A percentile compares a stretch with the other conserved stretches of the same genome.
Conservation (phyloP, 1,140 invertebrate species). For the Amyelois transitella region DNA sequence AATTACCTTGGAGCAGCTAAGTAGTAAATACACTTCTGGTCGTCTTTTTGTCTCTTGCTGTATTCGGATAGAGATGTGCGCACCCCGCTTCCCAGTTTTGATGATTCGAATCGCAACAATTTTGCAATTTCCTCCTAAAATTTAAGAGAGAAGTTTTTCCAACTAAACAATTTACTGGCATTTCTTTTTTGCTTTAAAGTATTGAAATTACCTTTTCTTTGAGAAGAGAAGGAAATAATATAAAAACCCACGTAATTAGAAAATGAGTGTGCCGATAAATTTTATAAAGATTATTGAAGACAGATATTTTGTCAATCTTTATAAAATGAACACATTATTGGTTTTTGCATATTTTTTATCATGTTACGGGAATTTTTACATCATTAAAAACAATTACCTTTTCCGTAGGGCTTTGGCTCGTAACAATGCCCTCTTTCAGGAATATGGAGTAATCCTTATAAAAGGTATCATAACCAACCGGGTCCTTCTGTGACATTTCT, state of each 20-base stretch:
- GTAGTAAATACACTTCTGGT: constrained; percentile 94
- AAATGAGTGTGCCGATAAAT: too few relatives aligned
- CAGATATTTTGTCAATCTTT: background rate
- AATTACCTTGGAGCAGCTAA: constrained; percentile 91
- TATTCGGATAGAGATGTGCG: constrained; percentile 92
- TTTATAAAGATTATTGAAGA: too few relatives aligned
- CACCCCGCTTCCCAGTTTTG: constrained; percentile 81
- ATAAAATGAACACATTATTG: too few relatives aligned
- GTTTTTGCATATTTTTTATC: too few relatives aligned
- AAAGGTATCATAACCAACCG: constrained; percentile 88
- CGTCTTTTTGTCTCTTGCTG: constrained; percentile 82
- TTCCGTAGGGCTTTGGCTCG: constrained; percentile 83
- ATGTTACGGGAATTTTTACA: background rate
- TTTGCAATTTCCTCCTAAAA: constrained; percentile 93
- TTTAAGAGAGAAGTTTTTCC: too few relatives aligned
- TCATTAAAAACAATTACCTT: constrained; percentile 77
- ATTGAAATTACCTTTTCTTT: too few relatives aligned
- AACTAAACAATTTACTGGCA: too few relatives aligned
- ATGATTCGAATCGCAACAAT: constrained; percentile 94
- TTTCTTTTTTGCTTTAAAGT: too few relatives aligned
- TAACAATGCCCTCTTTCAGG: constrained; percentile 96
- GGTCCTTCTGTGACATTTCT: constrained; percentile 90
- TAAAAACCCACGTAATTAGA: too few relatives aligned
- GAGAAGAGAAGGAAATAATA: too few relatives aligned
- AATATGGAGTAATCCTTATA: constrained; percentile 95